Conservation (phyloP, 2,888 invertebrate genomes). For the Andrena bicolor region DNA sequence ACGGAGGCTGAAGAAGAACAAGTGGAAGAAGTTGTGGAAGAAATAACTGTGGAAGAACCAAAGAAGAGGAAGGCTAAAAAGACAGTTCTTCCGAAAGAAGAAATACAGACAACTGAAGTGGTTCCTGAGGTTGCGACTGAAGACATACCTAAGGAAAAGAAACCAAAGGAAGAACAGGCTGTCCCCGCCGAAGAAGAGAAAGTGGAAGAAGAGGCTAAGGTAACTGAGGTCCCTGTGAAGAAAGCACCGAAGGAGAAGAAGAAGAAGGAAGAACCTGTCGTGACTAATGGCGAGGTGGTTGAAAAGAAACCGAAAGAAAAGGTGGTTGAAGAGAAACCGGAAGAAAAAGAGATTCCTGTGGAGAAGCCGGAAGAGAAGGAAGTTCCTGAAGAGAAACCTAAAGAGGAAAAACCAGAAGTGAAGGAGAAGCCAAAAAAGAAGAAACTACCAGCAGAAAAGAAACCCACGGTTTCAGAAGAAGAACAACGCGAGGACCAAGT, state of each 20-base stretch:
- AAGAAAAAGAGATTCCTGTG: too few relatives aligned
- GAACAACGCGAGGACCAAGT: constrained; percentile 64
- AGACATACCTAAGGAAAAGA: constrained; percentile 52
- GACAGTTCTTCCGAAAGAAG: constrained; percentile 66
- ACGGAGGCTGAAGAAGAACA: constrained; percentile 68
- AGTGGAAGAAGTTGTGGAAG: constrained; percentile 68
- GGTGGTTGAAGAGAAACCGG: background rate
- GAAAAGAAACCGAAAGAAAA: constrained; percentile 37
- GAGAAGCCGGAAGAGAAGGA: constrained; percentile 36
- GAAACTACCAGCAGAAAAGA: constrained; percentile 69
- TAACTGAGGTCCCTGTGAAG: constrained; percentile 76
- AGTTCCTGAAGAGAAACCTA: constrained; percentile 36
- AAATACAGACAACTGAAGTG: constrained; percentile 64
- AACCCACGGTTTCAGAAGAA: constrained; percentile 70
- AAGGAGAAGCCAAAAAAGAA: constrained; percentile 68
- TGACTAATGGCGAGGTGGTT: constrained; percentile 65
- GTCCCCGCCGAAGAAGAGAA: constrained; percentile 76
- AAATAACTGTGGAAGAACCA: constrained; percentile 68
- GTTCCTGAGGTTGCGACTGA: constrained; percentile 60
- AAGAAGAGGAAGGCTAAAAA: constrained; percentile 66
- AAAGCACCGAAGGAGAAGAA: constrained; percentile 79
- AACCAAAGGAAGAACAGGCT: constrained; percentile 66
- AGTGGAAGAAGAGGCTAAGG: constrained; percentile 79
- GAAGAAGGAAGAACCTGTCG: constrained; percentile 82
- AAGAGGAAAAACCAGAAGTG: constrained; percentile 72